Evolutionary conservation across 2,797 vertebrate genomes (phyloP).

Genomic region (Falco concolor): DNA sequence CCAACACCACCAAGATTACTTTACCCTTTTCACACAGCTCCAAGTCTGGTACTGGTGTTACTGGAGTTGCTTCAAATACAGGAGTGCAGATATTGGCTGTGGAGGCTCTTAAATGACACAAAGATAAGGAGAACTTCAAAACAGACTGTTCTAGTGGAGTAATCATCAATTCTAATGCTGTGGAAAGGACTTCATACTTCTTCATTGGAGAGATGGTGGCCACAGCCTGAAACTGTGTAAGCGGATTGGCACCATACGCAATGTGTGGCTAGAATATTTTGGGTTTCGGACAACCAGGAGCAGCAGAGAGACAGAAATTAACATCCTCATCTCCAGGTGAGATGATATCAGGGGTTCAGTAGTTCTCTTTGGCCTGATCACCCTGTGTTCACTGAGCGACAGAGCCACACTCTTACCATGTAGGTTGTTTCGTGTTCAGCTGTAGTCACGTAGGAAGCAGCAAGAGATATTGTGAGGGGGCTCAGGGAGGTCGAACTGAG

Average conservation of each 20-base stretch:
- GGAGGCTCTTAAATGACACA: background rate
- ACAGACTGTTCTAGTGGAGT: background rate
- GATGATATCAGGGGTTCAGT: accelerated
- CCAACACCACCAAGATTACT: background rate
- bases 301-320: background rate
- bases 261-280: background rate
- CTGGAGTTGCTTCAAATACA: background rate
- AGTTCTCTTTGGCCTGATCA: background rate
- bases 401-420: background rate
- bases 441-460: background rate
- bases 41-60: background rate
- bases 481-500: background rate
- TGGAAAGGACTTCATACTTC: background rate
- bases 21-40: background rate
- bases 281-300: background rate
- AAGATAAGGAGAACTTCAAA: background rate
- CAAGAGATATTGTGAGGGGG: no score
- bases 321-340: background rate
- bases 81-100: background rate
- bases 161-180: background rate
- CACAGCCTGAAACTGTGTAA: background rate
- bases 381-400: background rate
- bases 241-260: background rate
- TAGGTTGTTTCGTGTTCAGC: background rate
- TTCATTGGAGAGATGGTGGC: background rate